phyloP scores from a whole-genome alignment of 2,797 vertebrate species.

The Hipposideros larvatus region DNA sequence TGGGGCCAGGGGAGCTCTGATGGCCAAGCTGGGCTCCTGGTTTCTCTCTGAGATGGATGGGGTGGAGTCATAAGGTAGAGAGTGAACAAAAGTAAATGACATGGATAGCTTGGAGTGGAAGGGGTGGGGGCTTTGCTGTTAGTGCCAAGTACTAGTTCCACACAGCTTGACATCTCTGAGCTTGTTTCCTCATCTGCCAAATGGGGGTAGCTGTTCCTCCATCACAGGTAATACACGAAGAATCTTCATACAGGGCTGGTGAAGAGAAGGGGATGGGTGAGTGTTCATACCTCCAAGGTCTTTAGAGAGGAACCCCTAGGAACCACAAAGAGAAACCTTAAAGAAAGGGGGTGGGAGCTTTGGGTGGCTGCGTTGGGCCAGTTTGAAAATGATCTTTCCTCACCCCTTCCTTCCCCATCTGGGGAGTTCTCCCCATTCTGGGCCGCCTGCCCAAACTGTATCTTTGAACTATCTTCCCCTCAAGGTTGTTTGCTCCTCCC shows the following conservation, averaged over 20 bases:
- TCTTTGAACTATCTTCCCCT: background rate
- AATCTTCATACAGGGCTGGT: background rate
- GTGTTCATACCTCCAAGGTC: background rate
- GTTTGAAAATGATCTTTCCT: background rate
- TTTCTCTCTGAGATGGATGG: background rate
- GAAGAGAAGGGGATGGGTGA: background rate
- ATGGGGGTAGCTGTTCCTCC: background rate
- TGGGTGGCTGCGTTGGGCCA: background rate
- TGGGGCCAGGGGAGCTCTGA: background rate
- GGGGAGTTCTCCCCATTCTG: background rate
- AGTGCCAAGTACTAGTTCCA: background rate
- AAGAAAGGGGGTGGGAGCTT: background rate
- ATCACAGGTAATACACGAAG: rapidly evolving
- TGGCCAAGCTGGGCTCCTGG: background rate
- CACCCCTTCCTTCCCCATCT: background rate
- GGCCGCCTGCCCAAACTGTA: background rate
- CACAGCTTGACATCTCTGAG: background rate
- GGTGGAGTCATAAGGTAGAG: background rate
- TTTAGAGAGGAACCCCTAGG: background rate
- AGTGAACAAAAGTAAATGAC: background rate
- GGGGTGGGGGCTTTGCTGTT: background rate
- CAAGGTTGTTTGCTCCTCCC: background rate
- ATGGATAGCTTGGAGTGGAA: background rate
- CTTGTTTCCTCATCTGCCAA: background rate
- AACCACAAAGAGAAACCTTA: background rate